A percentile compares a stretch with the other conserved stretches of the same genome.
phyloP scores from a whole-genome alignment of 2,113 vertebrate genomes.

The Pongo abelii region DNA sequence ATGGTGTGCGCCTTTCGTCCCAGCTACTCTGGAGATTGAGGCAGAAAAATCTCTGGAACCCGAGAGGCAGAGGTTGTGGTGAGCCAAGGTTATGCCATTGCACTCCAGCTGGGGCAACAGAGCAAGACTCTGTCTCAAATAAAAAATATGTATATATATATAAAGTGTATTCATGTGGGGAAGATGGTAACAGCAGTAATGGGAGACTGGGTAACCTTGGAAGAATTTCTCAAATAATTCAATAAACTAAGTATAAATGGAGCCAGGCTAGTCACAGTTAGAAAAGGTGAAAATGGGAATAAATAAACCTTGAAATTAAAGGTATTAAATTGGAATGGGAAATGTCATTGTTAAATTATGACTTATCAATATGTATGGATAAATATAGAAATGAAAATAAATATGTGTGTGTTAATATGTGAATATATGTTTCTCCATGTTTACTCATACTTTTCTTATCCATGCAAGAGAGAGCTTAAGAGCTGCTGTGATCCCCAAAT shows the following conservation, averaged over 20 bases:
- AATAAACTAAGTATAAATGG: background rate
- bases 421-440: background rate
- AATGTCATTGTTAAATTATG: background rate
- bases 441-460: background rate
- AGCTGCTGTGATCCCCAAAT: background rate
- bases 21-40: too few species aligned
- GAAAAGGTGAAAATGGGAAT: background rate
- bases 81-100: fast-evolving
- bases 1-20: fast-evolving
- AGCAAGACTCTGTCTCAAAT: too few species aligned
- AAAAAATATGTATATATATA: too few species aligned
- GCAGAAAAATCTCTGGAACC: too few species aligned
- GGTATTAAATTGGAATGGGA: background rate
- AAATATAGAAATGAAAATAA: background rate
- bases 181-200: fast-evolving
- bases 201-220: background rate
- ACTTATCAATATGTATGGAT: background rate
- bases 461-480: background rate
- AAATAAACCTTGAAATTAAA: fast-evolving
- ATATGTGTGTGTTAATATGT: background rate
- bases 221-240: background rate
- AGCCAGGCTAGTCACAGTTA: background rate
- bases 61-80: too few species aligned
- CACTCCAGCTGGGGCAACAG: too few species aligned
- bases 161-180: background rate